Percentiles rank a stretch among this genome's conserved stretches.
phyloP scores from a whole-genome alignment of 2,113 vertebrate genomes.

The Rhynchomys soricoides region DNA sequence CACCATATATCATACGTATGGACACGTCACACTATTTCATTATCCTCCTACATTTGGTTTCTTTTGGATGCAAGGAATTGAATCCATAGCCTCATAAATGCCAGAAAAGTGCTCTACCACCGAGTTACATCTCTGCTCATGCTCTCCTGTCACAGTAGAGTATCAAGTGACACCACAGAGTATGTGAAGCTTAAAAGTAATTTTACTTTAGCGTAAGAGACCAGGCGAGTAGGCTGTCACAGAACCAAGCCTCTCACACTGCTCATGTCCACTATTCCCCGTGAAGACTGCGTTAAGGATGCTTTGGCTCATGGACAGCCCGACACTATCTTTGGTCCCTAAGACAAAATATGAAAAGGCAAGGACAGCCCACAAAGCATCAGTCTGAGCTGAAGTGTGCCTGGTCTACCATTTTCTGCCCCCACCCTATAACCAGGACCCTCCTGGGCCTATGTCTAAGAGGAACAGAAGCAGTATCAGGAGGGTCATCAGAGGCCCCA shows the following conservation, averaged over 20 bases:
- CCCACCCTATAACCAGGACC: neutral
- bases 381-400: neutral
- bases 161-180: neutral
- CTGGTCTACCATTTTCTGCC: neutral
- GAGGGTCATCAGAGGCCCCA: accelerated
- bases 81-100: neutral
- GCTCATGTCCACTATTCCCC: neutral
- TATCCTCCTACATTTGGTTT: neutral
- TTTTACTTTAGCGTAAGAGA: neutral
- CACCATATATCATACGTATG: neutral
- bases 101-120: too few species aligned
- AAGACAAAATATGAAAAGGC: neutral
- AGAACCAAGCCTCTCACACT: neutral
- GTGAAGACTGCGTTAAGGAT: accelerated
- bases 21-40: neutral
- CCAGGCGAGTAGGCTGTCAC: too few species aligned
- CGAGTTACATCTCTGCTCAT: neutral
- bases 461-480: accelerated
- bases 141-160: too few species aligned
- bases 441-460: neutral
- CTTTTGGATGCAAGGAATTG: neutral
- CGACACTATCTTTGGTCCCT: neutral
- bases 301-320: neutral
- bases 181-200: neutral
- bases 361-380: neutral